phyloP scores from a whole-genome alignment of 2,888 invertebrate genomes.

The Dynastes hyllus region DNA sequence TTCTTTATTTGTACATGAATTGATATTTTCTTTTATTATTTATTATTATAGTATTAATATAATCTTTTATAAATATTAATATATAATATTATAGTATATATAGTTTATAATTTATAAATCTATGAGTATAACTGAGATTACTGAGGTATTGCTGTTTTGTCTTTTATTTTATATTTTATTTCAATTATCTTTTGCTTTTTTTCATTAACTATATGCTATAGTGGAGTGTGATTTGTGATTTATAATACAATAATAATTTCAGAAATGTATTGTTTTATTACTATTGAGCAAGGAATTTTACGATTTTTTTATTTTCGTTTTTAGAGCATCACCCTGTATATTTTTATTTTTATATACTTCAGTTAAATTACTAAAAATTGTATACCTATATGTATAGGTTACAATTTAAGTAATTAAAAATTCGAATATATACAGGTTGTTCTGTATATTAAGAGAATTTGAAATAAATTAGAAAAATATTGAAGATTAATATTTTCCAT shows the following conservation, averaged over 20 bases:
- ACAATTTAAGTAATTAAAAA: no score
- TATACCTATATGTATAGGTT: no score
- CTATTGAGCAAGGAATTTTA: constrained; percentile 41
- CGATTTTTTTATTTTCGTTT: constrained; percentile 9
- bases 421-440: neutral
- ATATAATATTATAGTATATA: constrained; percentile 54
- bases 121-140: constrained; percentile 69
- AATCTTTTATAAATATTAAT: constrained; percentile 69
- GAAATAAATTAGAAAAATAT: no score
- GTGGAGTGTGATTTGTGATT: neutral
- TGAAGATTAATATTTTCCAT: no score
- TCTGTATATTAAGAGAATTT: no score
- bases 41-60: constrained; percentile 51
- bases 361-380: no score
- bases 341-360: neutral
- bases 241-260: neutral
- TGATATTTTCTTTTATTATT: constrained; percentile 59
- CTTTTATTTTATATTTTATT: constrained; percentile 63
- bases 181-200: constrained; percentile 34
- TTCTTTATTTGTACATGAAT: constrained; percentile 68
- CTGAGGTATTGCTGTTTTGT: constrained; percentile 72
- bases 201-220: constrained; percentile 1
- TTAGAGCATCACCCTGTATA: constrained; percentile 14
- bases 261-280: neutral
- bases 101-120: constrained; percentile 60